Percentiles rank a stretch among this genome's conserved stretches.
phyloP scores from a whole-genome alignment of 2,888 invertebrate genomes.

The Drosophila lacicola region DNA sequence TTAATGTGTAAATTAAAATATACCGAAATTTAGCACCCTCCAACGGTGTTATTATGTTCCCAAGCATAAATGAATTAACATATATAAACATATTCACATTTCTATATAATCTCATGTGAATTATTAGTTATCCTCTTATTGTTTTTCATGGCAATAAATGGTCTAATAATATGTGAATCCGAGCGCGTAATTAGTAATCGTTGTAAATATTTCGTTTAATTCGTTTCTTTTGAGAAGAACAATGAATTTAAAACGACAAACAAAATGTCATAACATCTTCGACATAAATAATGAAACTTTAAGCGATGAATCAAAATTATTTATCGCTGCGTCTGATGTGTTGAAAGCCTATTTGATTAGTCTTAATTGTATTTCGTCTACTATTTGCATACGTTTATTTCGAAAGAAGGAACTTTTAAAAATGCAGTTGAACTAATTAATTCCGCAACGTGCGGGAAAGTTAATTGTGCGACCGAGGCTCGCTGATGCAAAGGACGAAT shows the following conservation, averaged over 20 bases:
- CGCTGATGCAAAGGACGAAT: conserved; percentile 3
- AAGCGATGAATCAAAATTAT: conserved; percentile 32
- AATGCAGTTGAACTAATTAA: not conserved
- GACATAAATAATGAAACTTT: not conserved
- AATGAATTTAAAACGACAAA: conserved; percentile 33
- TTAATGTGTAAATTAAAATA: too few relatives aligned
- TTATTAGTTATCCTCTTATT: conserved; percentile 2
- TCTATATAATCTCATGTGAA: not conserved
- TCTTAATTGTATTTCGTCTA: not conserved
- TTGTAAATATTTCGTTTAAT: conserved; percentile 43
- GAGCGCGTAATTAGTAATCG: conserved; percentile 5
- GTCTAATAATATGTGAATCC: conserved; percentile 27
- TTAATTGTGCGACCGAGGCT: conserved; percentile 31
- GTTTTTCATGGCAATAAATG: conserved; percentile 21
- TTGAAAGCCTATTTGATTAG: conserved; percentile 8
- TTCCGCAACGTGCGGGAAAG: conserved; percentile 38
- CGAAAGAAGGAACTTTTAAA: conserved; percentile 4
- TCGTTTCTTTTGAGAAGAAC: conserved; percentile 23
- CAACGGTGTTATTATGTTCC: not conserved
- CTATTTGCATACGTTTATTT: conserved; percentile 18
- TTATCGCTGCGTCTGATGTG: conserved; percentile 18
- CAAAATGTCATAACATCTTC: conserved; percentile 18
- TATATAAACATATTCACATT: not conserved
- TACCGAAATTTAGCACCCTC: not conserved
- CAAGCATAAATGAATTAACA: not conserved